Evolutionary conservation across 2,888 invertebrate genomes (phyloP), one percentile per base, ranked within the genome.

Genomic region (Ochlodes sylvanus): DNA sequence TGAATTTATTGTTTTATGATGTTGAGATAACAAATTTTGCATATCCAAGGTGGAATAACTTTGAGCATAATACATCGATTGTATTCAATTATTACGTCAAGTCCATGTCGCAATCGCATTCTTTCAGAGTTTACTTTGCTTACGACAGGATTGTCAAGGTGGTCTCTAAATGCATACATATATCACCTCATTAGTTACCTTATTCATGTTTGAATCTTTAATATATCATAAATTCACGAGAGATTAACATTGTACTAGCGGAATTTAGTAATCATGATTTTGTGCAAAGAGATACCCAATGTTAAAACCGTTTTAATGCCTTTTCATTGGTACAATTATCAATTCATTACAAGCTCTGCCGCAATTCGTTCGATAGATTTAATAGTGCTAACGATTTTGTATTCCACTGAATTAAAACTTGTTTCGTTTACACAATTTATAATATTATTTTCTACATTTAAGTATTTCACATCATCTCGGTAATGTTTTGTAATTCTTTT

Each of bases 391-490:
- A 54, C 21, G 54, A 32, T 54, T 54, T 32, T 54, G 32, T 54
- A 54, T 32, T 32, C 9, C 19, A 52, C 52, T 32, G 32, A n/a
- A 54, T 32, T 27, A 54, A 54, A 27, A 54, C 54, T 54, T 32
- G 27, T 32, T 27, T 32, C 54, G 15, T 50, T 50, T 19, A 19
- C 19, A 50, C 10, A 50, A 50, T 50, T 50, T 50, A 12, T 50
- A 50, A 19, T 19, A 19, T 50, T 50, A 50, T 50, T 50, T 50
- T 19, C 19, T 50, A 10, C 19, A 52, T 17, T 52, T 19, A 50
- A 41, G 15, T 41, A 54, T 54, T 44, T 21, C 54, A 19, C 50
- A 50, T 50, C 19, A 54, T 60, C 42, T n/a, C 27, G n/a, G 14
- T n/a, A 44, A 44, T 27, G 21, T 60, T 21, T 14, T 32, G 44